Base-by-base conservation (phyloP, 2,797 vertebrate species). In the Oreonectes daqikongensis region DNA sequence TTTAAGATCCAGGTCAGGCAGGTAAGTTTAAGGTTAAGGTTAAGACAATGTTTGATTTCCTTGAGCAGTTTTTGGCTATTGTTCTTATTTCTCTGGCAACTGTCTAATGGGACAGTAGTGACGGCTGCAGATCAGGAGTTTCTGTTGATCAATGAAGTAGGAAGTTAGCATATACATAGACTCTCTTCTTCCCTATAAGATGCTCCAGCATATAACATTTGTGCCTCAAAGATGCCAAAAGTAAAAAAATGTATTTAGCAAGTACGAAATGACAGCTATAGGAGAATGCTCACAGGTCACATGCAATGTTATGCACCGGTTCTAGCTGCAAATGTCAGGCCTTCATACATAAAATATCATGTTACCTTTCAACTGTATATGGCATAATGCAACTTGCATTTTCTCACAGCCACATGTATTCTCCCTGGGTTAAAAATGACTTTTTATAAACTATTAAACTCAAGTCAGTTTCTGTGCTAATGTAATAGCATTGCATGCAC, bases 1-100 rank as follows among this genome's bases (percentile, higher is more conserved):
- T 72, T 28, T 35, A 55, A 6, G 46, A 59, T 35, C 28, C 70
- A 79, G 78, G 79, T 80, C 73, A 64, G 68, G 40, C 73, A 80
- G 73, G 79, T 80, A 76, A 48, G 20, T 28, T 24, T 32, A 28
- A 32, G 32, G 30, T 60, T 69, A 14, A 50, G 22, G n/a, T 4
- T 53, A 22, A n/a, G 24, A 35, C n/a, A 7, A 48, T 24, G 40
- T 30, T 42, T 66, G 22, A n/a, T 5, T 50, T 50, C 46, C n/a
- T 20, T 5, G 2, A 50, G 48, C 61, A 46, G 15, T 46, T 18
- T 46, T 46, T 46, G 44, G 44, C 44, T 3, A 18, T 46, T 46
- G 44, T 46, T 18, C 14, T 73, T 64, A 26, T 46, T 74, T 74
- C 8, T 22, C 10, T 26, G 11, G 3, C 22, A 15, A 14, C 22